Evolutionary conservation across 2,797 vertebrate genomes (phyloP).

Genomic region (Leucoraja ocellata): DNA sequence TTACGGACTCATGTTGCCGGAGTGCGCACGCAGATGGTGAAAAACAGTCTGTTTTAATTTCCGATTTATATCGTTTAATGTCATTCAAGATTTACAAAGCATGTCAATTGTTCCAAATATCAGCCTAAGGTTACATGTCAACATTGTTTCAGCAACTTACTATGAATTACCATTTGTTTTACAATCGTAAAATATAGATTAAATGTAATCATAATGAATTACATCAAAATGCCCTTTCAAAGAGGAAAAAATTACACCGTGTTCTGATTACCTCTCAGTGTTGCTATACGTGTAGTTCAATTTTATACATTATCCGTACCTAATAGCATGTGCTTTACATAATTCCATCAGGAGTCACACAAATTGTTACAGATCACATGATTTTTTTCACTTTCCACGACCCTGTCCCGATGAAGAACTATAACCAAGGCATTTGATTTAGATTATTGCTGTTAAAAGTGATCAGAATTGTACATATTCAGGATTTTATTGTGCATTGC

Average conservation of each 20-base stretch:
- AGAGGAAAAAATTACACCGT: neutral
- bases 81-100: neutral
- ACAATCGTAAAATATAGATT: neutral
- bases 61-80: neutral
- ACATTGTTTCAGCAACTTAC: neutral
- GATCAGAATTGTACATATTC: neutral
- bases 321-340: neutral
- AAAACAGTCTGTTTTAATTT: neutral
- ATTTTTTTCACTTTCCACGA: neutral
- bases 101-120: neutral
- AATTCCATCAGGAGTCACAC: neutral
- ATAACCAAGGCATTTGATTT: neutral
- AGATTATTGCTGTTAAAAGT: conserved; percentile 6
- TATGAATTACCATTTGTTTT: neutral
- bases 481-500: neutral
- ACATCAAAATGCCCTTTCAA: neutral
- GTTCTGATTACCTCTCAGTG: neutral
- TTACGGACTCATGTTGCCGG: neutral
- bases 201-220: too few species aligned
- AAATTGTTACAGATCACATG: neutral
- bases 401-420: conserved; percentile 9
- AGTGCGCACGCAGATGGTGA: too few species aligned
- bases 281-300: neutral
- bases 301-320: neutral
- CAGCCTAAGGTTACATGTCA: neutral